Base-by-base conservation (phyloP, 30 jellyfish, hydroid and myxozoan species). In the Aurelia sp. region DNA sequence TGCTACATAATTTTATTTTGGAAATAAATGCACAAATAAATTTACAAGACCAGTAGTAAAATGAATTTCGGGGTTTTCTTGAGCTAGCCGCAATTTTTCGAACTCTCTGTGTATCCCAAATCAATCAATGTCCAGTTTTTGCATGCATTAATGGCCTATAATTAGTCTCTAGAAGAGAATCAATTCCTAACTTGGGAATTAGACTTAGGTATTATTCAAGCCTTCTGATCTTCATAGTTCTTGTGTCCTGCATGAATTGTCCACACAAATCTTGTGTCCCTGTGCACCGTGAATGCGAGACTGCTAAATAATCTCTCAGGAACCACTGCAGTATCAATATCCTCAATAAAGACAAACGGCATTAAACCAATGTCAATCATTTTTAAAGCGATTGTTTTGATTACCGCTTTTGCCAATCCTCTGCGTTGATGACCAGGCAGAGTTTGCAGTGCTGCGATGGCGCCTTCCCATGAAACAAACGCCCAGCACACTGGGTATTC, bases 401-500 rank as follows among this genome's bases (percentile, higher is more conserved):
- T 62, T 1, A 84, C 85, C 13, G 93, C 88, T 30, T 74, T 84
- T 48, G 82, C 93, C 4, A 84, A 78, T 59, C 93, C 93, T 65
- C 50, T 84, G 10, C 93, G 48, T 20, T 67, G 81, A 51, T 84
- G 83, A 13, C 58, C 93, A 13, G 87, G 82, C 30, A 72, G 57
- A 38, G 93, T 84, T 22, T 73, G 82, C 63, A 84, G 68, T 3
- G 88, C 93, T 31, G 93, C 80, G 18, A 84, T 84, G 57, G 93
- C 93, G 4, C 93, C 93, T 17, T 84, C 93, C 88, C 87, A 84
- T 2, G 93, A 84, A 12, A 62, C 72, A 27, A 84, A 72, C 18
- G 87, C 93, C 93, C 93, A 84, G 7, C 88, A 72, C 11, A 84
- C 93, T 4, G 93, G 93, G 20, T 61, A 59, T 10, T 63, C 48